Base-by-base conservation (phyloP, 2,888 invertebrate species). In the Leucoma salicis region DNA sequence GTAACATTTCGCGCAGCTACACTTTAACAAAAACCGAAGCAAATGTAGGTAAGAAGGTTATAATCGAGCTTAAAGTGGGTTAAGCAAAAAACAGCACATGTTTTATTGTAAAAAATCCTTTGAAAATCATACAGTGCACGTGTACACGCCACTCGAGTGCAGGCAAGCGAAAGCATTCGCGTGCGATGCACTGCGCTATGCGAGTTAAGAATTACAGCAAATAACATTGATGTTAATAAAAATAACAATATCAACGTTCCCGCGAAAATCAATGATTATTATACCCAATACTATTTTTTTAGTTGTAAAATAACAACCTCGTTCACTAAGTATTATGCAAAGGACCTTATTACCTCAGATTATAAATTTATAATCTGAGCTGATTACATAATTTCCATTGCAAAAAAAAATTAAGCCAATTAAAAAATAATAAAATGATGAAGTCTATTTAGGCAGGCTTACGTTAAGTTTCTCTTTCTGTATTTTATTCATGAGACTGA, bases 41-140 rank as follows among this genome's bases (percentile, higher is more conserved):
- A 78, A 88, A 88, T 87, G 82, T 88, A 86, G 87, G 89, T 89
- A 88, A 88, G 89, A 87, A 85, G 88, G 88, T 82, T 82, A 87
- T 88, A 78, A 88, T 87, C 88, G 83, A 81, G 72, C 74, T 79
- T 73, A 84, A 88, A 88, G 87, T 88, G 86, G 88, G 88, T 89
- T 88, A 89, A 86, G 87, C 83, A 85, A 88, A 88, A 87, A 84
- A 79, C 82, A 83, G 84, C 87, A 88, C 82, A 85, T 86, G 85
- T 85, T 86, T 83, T 84, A 77, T 83, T 82, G 72, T 77, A 89
- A 88, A 85, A 29, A 29, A 13, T 79, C 80, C 78, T 81, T 84
- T 86, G 75, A 81, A 76, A 66, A 55, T 63, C 68, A 55, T 72
- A 81, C 79, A 79, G 81, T 88, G 84, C 88, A 88, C 88, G 87